Conservation (phyloP, 30 jellyfish, hydroid and myxozoan genomes). For the Mastigias papua region DNA sequence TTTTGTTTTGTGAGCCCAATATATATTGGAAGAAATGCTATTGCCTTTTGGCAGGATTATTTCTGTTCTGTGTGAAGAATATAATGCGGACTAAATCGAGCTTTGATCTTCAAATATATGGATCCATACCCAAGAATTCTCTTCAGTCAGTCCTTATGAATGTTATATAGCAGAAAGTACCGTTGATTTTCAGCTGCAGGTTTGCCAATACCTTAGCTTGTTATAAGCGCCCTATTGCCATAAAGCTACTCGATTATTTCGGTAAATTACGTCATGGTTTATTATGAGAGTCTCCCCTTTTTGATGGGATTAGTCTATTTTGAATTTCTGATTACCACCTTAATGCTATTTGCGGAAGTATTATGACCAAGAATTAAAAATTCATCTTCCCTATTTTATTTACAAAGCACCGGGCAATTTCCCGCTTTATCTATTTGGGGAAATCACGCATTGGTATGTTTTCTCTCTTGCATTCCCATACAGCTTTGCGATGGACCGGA, state of each 20-base stretch:
- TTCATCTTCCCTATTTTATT: not conserved
- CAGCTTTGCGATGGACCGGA: not conserved
- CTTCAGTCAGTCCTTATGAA: no score
- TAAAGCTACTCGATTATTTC: not conserved
- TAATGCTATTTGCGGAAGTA: not conserved
- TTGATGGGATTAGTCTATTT: not conserved
- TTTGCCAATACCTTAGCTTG: no score
- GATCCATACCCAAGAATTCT: no score
- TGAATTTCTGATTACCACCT: not conserved
- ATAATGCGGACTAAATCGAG: no score
- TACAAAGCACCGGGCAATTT: not conserved
- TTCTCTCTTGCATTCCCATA: not conserved
- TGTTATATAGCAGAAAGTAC: no score
- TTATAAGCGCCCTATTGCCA: no score
- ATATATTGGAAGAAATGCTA: no score
- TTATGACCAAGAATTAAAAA: not conserved
- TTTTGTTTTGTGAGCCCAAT: no score
- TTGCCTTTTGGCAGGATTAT: no score
- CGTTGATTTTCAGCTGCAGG: no score
- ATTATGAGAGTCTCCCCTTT: not conserved
- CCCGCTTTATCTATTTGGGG: not conserved
- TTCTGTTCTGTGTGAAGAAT: no score
- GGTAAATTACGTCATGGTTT: not conserved
- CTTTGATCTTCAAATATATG: no score
- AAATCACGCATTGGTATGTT: constrained; percentile 18